Base-by-base conservation (phyloP, 2,888 invertebrate genomes). In the Mongoloraphidia duomilia region DNA sequence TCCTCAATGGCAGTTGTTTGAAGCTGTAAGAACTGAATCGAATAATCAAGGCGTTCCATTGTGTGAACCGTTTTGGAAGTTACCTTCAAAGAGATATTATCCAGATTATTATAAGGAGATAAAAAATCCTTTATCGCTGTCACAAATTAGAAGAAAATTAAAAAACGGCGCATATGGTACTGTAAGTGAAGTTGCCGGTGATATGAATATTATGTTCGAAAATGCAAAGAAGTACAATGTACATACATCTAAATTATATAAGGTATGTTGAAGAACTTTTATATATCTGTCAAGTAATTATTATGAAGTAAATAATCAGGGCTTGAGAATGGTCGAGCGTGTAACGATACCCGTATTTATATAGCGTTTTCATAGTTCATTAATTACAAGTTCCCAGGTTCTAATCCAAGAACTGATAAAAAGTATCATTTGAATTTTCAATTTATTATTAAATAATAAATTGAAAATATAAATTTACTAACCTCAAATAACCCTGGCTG, bases 31-130 rank as follows among this genome's bases (percentile, higher is more conserved):
- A 57, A 76, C 75, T 48, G 72, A 78, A 8, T 75, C 77, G 0
- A 77, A 73, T 52, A 70, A 65, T 50, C 65, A 70, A 72, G 93
- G 91, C n/a, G 74, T 80, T 2, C 75, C 81, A n/a, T 73, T 95
- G 61, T 84, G 89, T 33, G 93, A 95, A 61, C 91, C 94, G 0
- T 91, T 97, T 69, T 84, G 89, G 80, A 88, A 89, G 60, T 72
- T 98, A 50, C 97, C 97, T 0, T 90, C 89, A 8, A 84, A 82
- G 42, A 75, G 93, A 50, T 84, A 84, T 55, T 95, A 97, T 70
- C 92, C 96, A 0, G 97, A 97, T 69, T 98, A 98, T 67, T 99
- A 95, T 70, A 88, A 89, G 59, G 91, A 94, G 64, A 97, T 98
- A 46, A 90, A 92, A 63, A 88, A 89, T 61, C 97, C 98, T 0